phyloP scores from a whole-genome alignment of 2,797 vertebrate genomes.

The Cynopterus sphinx region DNA sequence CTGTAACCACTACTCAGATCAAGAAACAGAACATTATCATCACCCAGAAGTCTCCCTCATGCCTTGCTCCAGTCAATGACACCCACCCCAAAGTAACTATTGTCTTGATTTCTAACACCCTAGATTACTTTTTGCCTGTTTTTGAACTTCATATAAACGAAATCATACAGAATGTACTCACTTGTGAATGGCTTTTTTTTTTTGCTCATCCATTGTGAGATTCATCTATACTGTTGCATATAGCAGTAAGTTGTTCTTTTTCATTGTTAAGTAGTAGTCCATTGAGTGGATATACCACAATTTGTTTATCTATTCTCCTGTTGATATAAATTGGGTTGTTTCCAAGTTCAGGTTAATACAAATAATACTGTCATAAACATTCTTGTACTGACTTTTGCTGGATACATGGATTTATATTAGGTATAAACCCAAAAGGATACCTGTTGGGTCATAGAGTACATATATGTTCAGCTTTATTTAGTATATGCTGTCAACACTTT shows the following conservation, averaged over 20 bases:
- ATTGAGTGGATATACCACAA: neutral
- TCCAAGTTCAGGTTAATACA: conserved; percentile 12
- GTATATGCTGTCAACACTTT: neutral
- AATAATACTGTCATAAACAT: conserved; percentile 6
- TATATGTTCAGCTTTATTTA: conserved; percentile 5
- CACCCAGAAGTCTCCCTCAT: neutral
- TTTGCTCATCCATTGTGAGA: neutral
- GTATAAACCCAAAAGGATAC: neutral
- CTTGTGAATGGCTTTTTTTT: conserved; percentile 10
- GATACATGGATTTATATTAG: neutral
- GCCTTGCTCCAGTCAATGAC: neutral
- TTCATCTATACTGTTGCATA: neutral
- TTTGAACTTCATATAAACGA: neutral
- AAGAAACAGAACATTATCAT: conserved; percentile 2
- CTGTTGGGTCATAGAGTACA: neutral
- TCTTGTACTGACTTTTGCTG: neutral
- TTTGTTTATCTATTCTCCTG: neutral
- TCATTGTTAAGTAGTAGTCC: conserved; percentile 13
- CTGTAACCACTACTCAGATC: neutral
- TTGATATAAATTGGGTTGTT: neutral
- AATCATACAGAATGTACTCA: neutral
- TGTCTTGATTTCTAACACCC: conserved; percentile 25
- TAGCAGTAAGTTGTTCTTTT: neutral
- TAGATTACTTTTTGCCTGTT: conserved; percentile 8
- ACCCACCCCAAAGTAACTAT: neutral